Evolutionary conservation across 1,140 invertebrate genomes (phyloP).

Genomic region (Dreissena polymorpha): DNA sequence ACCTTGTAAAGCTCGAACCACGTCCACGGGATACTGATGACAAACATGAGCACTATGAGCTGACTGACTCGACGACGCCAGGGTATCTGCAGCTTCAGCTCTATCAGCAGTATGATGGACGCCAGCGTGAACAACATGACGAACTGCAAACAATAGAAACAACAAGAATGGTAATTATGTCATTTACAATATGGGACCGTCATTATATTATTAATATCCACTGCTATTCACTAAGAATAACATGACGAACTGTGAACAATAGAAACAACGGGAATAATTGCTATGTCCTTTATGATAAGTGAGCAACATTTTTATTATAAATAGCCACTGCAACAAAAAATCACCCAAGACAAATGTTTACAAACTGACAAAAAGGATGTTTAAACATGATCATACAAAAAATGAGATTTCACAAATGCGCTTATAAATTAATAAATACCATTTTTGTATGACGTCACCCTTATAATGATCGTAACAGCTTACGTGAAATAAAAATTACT

Average conservation of each 20-base stretch:
- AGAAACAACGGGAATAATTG: not conserved
- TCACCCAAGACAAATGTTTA: too few species aligned
- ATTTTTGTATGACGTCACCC: too few species aligned
- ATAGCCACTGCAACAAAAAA: too few species aligned
- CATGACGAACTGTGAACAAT: constrained; percentile 37
- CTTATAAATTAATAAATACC: too few species aligned
- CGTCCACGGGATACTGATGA: constrained; percentile 65
- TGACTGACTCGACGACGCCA: constrained; percentile 57
- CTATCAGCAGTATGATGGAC: constrained; percentile 51
- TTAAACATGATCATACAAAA: too few species aligned
- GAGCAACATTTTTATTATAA: too few species aligned
- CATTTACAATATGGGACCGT: not conserved
- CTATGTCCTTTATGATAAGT: not conserved
- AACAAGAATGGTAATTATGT: not conserved
- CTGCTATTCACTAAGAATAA: not conserved
- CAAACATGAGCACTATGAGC: constrained; percentile 57
- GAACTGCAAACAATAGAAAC: constrained; percentile 31
- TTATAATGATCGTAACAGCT: too few species aligned
- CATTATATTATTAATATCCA: too few species aligned
- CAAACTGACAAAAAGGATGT: too few species aligned
- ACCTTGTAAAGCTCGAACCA: constrained; percentile 70
- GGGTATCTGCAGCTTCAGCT: constrained; percentile 54
- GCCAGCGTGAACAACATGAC: constrained; percentile 41
- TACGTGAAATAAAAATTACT: too few species aligned
- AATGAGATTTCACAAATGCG: too few species aligned